Conservation (phyloP, 2,888 invertebrate species). For the Tiliacea citrago region DNA sequence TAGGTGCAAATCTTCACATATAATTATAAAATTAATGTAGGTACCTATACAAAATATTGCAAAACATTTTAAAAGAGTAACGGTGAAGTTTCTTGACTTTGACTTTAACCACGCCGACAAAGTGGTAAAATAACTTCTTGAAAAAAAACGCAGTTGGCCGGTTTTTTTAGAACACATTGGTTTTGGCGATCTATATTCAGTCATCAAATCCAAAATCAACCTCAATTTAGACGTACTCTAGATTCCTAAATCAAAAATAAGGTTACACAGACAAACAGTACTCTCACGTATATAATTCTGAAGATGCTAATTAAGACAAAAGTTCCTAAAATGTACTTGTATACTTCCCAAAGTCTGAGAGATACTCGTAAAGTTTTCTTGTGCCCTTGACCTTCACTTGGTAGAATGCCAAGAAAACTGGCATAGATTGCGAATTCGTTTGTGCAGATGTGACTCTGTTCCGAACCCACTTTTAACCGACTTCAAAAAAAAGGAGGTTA, state of each 20-base stretch:
- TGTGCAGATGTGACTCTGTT: background rate
- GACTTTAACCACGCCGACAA: too few species aligned
- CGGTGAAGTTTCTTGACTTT: too few species aligned
- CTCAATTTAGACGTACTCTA: background rate
- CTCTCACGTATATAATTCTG: constrained; percentile 15
- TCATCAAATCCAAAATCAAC: too few species aligned
- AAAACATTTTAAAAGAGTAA: too few species aligned
- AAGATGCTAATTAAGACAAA: constrained; percentile 51
- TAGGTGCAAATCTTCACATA: too few species aligned
- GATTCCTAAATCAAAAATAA: constrained; percentile 16
- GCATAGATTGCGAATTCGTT: constrained; percentile 1
- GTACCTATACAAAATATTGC: too few species aligned
- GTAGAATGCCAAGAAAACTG: constrained; percentile 40
- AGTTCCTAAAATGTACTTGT: constrained; percentile 41
- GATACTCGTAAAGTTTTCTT: constrained; percentile 41
- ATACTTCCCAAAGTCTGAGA: constrained; percentile 19
- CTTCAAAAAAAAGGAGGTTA: too few species aligned
- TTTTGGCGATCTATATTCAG: too few species aligned
- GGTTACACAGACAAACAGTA: constrained; percentile 5
- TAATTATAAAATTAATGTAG: too few species aligned
- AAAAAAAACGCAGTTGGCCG: too few species aligned
- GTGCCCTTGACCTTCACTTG: constrained; percentile 39
- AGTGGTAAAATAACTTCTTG: too few species aligned
- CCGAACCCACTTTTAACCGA: background rate
- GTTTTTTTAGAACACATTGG: too few species aligned